Evolutionary conservation across 2,113 vertebrate species (phyloP), one percentile per base, ranked within the genome.

Genomic region (Larimichthys crocea): DNA sequence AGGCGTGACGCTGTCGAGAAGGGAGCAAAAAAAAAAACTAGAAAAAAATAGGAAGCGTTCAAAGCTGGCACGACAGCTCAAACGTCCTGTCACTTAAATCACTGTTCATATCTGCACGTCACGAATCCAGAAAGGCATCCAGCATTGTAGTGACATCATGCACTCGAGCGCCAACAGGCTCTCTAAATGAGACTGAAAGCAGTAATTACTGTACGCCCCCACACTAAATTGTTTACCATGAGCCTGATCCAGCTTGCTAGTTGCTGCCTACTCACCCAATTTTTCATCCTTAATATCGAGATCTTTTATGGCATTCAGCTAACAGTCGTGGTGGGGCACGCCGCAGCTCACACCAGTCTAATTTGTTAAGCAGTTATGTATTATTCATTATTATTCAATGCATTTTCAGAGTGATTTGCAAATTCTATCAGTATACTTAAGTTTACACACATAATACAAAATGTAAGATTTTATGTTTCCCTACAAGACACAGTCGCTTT

Each of bases 391-490:
- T 80, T 74, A 85, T 89, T 85, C 92, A 82, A 79, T 89, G 87
- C 87, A 87, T 83, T 92, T 87, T 91, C 87, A 85, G 80, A 92
- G 82, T 93, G 91, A 91, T 91, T 88, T 91, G 88, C 83, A 87
- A 90, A 88, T 92, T 86, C 71, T 90, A 89, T 88, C 80, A 81
- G 82, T 88, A 82, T 49, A 89, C 86, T 91, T 91, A 90, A 79
- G 85, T 92, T 91, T 89, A 93, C 84, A 93, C 88, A 93, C 86
- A 91, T 92, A 86, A 91, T 92, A 89, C 88, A 93, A 93, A 91
- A 92, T 93, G 85, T 89, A 90, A 50, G 86, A 86, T 91, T 88
- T 91, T 82, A 87, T 92, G 89, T 91, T 94, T 92, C 90, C 87
- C 88, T 86, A 89, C 87, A 89, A 90, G 76, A 91, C 85, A 84